Conservation (phyloP, 2,797 vertebrate genomes). For the Naso thynnoides region DNA sequence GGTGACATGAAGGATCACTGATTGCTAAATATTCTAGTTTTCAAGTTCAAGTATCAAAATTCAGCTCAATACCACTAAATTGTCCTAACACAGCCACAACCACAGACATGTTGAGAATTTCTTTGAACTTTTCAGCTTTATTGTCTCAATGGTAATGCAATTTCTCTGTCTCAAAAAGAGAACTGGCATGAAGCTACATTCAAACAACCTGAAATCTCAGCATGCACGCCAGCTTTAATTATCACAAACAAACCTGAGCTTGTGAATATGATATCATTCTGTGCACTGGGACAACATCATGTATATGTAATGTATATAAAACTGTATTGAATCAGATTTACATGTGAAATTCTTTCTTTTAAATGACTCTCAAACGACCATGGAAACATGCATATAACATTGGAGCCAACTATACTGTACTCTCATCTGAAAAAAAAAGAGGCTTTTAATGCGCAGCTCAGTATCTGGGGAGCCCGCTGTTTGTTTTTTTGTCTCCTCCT, state of each 20-base stretch:
- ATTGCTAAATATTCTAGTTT: not conserved
- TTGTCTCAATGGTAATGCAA: not conserved
- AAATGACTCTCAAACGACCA: slow-evolving; percentile 29
- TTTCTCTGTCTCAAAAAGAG: not conserved
- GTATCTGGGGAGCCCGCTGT: slow-evolving; percentile 35
- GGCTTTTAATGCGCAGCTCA: slow-evolving; percentile 36
- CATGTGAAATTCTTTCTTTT: not conserved
- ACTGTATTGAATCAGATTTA: not conserved
- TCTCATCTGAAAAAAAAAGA: slow-evolving; percentile 36
- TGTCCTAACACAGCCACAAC: not conserved
- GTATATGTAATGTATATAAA: not conserved
- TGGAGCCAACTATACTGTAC: slow-evolving; percentile 38
- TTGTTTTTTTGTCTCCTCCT: slow-evolving; percentile 40
- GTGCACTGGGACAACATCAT: not conserved
- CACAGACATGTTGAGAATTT: not conserved
- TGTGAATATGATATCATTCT: slow-evolving; percentile 11
- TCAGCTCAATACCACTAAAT: not conserved
- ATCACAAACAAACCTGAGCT: slow-evolving; percentile 11
- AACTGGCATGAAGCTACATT: not conserved
- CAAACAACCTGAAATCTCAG: slow-evolving; percentile 3
- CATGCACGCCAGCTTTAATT: not conserved
- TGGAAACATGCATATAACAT: slow-evolving; percentile 14
- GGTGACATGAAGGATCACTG: not conserved
- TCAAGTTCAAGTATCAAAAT: not conserved
- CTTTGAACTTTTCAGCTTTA: not conserved